phyloP scores from a whole-genome alignment of 2,888 invertebrate genomes.

The Dicycla oo region DNA sequence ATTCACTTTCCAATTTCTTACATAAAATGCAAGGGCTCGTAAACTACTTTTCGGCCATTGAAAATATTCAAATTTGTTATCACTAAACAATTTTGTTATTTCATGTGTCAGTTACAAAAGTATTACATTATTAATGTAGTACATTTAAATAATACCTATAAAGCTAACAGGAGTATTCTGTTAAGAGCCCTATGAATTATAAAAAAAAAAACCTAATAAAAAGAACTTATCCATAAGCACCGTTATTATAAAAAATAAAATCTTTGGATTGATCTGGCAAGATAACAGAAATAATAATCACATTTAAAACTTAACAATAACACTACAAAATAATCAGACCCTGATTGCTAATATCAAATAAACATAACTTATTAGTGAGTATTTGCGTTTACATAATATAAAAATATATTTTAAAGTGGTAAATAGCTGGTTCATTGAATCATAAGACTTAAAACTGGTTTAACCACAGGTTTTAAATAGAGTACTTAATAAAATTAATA shows the following conservation, averaged over 20 bases:
- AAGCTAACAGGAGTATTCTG: slow-evolving; percentile 23
- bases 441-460: slow-evolving; percentile 45
- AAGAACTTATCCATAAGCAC: slow-evolving; percentile 71
- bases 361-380: slow-evolving; percentile 67
- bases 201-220: slow-evolving; percentile 46
- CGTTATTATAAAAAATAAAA: slow-evolving; percentile 74
- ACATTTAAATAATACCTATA: slow-evolving; percentile 9
- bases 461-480: slow-evolving; percentile 37
- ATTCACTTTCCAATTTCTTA: slow-evolving; percentile 3
- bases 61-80: slow-evolving; percentile 6
- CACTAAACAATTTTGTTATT: slow-evolving; percentile 2
- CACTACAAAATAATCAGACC: slow-evolving; percentile 75
- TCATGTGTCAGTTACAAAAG: slow-evolving; percentile 4
- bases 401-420: slow-evolving; percentile 46
- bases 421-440: slow-evolving; percentile 44
- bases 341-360: slow-evolving; percentile 79
- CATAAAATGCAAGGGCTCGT: neutral
- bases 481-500: slow-evolving; percentile 14
- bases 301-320: slow-evolving; percentile 78
- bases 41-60: slow-evolving; percentile 1
- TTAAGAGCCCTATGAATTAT: slow-evolving; percentile 25
- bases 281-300: slow-evolving; percentile 75
- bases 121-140: slow-evolving; percentile 6
- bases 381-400: slow-evolving; percentile 64
- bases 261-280: slow-evolving; percentile 87